Percentiles rank a stretch among this genome's conserved stretches.
Evolutionary conservation across 2,113 vertebrate species (phyloP).

Genomic region (Tychaedon coryphoeus): DNA sequence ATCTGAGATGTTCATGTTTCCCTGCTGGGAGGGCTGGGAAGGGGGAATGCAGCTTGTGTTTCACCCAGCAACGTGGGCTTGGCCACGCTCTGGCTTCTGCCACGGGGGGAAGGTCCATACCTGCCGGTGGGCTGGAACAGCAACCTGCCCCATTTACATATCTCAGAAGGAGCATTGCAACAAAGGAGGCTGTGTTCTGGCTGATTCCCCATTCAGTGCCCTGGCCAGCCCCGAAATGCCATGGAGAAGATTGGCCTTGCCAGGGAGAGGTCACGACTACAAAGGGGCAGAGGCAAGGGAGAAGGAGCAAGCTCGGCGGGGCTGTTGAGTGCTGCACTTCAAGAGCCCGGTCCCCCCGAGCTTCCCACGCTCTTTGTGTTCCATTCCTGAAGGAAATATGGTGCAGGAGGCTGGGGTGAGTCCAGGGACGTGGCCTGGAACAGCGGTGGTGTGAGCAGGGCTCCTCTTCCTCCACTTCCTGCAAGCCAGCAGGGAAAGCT

Average conservation of each 20-base stretch:
- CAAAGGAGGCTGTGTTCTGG: constrained; percentile 28
- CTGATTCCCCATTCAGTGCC: neutral
- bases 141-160: neutral
- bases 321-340: neutral
- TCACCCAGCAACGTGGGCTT: neutral
- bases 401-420: neutral
- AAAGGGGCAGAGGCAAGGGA: constrained; percentile 14
- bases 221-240: constrained; percentile 25
- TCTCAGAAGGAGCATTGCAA: neutral
- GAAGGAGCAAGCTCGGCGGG: neutral
- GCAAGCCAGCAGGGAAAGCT: neutral
- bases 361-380: constrained; percentile 35
- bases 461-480: neutral
- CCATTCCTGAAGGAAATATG: neutral
- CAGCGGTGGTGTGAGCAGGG: neutral
- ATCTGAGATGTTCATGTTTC: neutral
- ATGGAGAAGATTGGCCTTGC: neutral
- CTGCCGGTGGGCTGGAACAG: neutral
- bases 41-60: neutral
- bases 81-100: neutral
- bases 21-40: neutral
- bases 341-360: neutral
- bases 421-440: neutral
- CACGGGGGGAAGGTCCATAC: neutral
- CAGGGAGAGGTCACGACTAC: constrained; percentile 15